These are phyloP conservation scores for Hoplodrina ambigua DNA, from an alignment of 2,888 invertebrate species.

Conservation along the genomic window DNA sequence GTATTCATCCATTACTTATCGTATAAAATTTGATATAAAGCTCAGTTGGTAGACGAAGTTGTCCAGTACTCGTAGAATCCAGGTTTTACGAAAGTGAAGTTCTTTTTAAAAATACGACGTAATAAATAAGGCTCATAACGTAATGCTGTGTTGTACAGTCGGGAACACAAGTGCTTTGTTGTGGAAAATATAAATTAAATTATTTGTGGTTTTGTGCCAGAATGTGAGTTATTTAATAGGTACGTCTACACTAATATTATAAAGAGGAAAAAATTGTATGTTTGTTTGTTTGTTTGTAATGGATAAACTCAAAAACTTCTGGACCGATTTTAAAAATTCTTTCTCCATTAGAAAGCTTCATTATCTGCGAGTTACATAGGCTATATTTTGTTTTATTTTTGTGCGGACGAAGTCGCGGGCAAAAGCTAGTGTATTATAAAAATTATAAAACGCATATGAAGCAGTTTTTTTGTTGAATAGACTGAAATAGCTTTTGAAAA, in stretches of 20 bases:
- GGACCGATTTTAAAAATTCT: too few species aligned
- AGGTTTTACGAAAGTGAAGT: constrained; percentile 55
- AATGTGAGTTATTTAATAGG: constrained; percentile 20
- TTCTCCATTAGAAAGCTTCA: too few species aligned
- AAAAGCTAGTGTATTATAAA: too few species aligned
- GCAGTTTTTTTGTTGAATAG: too few species aligned
- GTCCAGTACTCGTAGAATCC: constrained; percentile 42
- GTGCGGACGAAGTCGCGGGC: too few species aligned
- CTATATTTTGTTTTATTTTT: too few species aligned
- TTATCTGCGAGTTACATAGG: too few species aligned
- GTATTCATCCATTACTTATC: constrained; percentile 26
- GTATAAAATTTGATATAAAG: constrained; percentile 39
- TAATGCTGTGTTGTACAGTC: constrained; percentile 53
- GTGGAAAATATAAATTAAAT: constrained; percentile 31
- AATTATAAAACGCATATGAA: too few species aligned
- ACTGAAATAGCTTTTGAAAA: constrained; percentile 6
- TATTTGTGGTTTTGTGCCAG: constrained; percentile 22
- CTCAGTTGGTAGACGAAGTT: constrained; percentile 35
- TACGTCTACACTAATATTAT: too few species aligned
- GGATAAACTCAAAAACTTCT: too few species aligned
- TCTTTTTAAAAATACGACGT: constrained; percentile 60
- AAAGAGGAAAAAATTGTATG: too few species aligned
- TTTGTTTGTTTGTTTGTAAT: too few species aligned
- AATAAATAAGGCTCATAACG: constrained; percentile 59
- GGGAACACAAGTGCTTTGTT: constrained; percentile 40